Conservation (phyloP, 2,797 vertebrate species). For the Percopsis omiscomaycus region DNA sequence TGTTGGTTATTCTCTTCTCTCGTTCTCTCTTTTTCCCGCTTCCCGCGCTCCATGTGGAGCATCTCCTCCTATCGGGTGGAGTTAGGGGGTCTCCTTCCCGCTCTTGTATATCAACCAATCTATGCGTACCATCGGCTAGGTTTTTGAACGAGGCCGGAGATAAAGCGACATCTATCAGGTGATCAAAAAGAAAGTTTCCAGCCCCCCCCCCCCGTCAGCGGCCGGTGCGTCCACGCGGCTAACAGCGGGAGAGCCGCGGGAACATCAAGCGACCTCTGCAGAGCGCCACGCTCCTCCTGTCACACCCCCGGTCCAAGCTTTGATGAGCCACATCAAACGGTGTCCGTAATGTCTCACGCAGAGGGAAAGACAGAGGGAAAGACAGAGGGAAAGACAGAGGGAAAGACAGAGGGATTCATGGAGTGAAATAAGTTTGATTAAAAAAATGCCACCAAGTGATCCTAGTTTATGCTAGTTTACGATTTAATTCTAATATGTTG, state of each 20-base stretch:
- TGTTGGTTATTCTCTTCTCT: slow-evolving; percentile 30
- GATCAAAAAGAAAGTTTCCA: slow-evolving; percentile 70
- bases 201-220: slow-evolving; percentile 65
- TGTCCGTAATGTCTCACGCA: slow-evolving; percentile 61
- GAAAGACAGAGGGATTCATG: slow-evolving; percentile 52
- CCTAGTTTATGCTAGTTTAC: no score
- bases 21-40: slow-evolving; percentile 25
- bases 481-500: no score
- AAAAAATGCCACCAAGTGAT: slow-evolving; percentile 79
- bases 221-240: slow-evolving; percentile 55
- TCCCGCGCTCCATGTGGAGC: slow-evolving; percentile 35
- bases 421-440: neutral
- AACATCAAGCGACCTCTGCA: slow-evolving; percentile 70
- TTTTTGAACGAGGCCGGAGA: slow-evolving; percentile 52
- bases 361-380: slow-evolving; percentile 57
- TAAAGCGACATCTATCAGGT: slow-evolving; percentile 51
- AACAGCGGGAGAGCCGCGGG: slow-evolving; percentile 66
- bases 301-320: slow-evolving; percentile 62
- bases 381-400: slow-evolving; percentile 57
- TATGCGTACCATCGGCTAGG: slow-evolving; percentile 42
- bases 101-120: slow-evolving; percentile 57
- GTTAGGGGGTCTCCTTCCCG: slow-evolving; percentile 56
- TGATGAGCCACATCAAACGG: slow-evolving; percentile 72
- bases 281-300: slow-evolving; percentile 43
- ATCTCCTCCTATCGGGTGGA: slow-evolving; percentile 56